Evolutionary conservation across 35 echinoderm and acorn worm species (phyloP).

Genomic region (Patiria miniata): DNA sequence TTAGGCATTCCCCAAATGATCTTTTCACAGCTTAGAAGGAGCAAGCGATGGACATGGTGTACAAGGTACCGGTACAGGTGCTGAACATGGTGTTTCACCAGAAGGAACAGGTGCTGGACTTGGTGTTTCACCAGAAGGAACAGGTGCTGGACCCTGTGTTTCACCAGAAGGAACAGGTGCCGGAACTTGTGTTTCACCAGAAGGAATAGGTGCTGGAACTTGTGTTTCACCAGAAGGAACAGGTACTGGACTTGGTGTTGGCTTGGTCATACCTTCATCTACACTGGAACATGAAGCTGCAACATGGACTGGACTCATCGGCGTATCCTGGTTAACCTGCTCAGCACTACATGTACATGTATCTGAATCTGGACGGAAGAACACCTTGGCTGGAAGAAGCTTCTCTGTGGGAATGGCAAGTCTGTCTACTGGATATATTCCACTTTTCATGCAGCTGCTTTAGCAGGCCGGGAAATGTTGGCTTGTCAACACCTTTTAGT

Average conservation of each 20-base stretch:
- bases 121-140: background rate
- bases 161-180: background rate
- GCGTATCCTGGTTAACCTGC: background rate
- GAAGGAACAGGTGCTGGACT: background rate
- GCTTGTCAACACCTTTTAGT: slow-evolving; percentile 28
- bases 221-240: background rate
- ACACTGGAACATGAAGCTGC: background rate
- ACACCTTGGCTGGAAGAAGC: slow-evolving; percentile 30
- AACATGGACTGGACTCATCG: background rate
- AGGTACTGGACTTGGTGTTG: background rate
- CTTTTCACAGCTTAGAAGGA: slow-evolving; percentile 44
- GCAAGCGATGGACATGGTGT: too few relatives aligned
- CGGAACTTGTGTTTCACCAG: background rate
- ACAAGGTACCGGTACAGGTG: too few relatives aligned
- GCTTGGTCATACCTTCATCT: background rate
- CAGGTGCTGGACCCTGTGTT: background rate
- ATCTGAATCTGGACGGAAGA: slow-evolving; percentile 2
- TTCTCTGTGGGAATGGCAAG: slow-evolving; percentile 29
- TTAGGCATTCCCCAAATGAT: slow-evolving; percentile 37
- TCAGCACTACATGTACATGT: background rate
- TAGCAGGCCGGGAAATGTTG: slow-evolving; percentile 38
- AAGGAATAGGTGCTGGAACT: background rate
- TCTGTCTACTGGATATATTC: slow-evolving; percentile 26
- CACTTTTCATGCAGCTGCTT: slow-evolving; percentile 39
- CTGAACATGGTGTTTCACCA: too few relatives aligned